phyloP scores from a whole-genome alignment of 2,113 vertebrate species.

The Grantiella picta region DNA sequence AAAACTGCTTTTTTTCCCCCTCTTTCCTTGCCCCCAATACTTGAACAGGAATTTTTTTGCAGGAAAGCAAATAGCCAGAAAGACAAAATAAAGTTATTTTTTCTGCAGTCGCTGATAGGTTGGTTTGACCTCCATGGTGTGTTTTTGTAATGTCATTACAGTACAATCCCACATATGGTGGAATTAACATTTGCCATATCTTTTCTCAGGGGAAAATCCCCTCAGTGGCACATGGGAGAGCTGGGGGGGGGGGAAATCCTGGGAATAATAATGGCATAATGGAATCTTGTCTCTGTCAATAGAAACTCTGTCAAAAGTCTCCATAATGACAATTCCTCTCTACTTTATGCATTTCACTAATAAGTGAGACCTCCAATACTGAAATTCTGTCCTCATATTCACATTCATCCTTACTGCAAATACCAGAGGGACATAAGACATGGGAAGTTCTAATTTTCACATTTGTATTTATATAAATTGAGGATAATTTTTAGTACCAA shows the following conservation, averaged over 20 bases:
- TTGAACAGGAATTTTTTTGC: not conserved
- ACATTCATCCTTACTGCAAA: not conserved
- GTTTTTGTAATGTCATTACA: not conserved
- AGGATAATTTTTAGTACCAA: not conserved
- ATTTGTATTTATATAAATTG: not conserved
- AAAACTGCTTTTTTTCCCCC: not conserved
- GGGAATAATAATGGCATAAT: not conserved
- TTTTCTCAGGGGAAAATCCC: not conserved
- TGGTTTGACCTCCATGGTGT: not conserved
- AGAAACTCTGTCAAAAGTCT: not conserved
- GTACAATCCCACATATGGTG: not conserved
- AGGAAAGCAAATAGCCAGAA: not conserved
- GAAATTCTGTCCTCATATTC: not conserved
- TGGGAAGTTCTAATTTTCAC: not conserved
- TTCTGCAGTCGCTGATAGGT: not conserved
- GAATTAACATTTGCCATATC: not conserved
- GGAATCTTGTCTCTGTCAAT: not conserved
- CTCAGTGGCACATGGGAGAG: not conserved
- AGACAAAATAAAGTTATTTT: not conserved
- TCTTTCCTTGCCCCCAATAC: accelerated
- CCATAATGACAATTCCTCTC: not conserved
- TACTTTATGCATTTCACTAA: not conserved
- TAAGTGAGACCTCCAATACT: not conserved
- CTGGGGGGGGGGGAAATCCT: not conserved
- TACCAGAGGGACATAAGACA: not conserved